phyloP scores from a whole-genome alignment of 2,888 invertebrate species.

The Lithosia quadra region DNA sequence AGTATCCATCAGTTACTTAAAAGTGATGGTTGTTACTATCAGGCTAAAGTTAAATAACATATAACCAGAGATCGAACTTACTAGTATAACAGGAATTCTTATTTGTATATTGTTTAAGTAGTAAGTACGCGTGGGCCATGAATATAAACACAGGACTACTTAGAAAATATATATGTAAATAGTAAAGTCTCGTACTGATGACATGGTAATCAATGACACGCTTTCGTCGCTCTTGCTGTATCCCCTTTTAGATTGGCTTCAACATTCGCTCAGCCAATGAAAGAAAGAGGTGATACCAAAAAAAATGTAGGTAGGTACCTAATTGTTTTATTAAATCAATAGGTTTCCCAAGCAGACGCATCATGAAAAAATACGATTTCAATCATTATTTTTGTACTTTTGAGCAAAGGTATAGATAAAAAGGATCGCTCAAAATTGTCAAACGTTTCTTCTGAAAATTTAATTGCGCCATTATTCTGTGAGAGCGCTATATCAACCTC shows the following conservation, averaged over 20 bases:
- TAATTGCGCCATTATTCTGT: no score
- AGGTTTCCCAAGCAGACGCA: not conserved
- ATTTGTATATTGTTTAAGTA: not conserved
- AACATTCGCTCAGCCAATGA: not conserved
- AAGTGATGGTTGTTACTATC: not conserved
- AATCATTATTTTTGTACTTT: not conserved
- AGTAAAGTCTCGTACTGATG: not conserved
- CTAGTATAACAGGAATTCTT: not conserved
- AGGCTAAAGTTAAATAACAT: not conserved
- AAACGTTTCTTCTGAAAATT: no score
- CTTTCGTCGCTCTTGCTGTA: not conserved
- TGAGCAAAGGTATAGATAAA: no score
- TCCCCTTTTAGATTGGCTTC: not conserved
- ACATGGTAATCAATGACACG: not conserved
- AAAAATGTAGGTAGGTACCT: not conserved
- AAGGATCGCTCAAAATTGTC: no score
- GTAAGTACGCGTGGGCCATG: not conserved
- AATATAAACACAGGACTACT: constrained; percentile 1
- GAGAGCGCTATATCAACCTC: no score
- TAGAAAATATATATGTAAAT: not conserved
- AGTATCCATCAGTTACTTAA: not conserved
- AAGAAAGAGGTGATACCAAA: not conserved
- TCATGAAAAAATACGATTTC: not conserved
- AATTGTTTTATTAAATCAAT: not conserved
- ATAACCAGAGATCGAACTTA: not conserved